Evolutionary conservation across 1,140 invertebrate species (phyloP).

Genomic region (Macrobrachium nipponense): DNA sequence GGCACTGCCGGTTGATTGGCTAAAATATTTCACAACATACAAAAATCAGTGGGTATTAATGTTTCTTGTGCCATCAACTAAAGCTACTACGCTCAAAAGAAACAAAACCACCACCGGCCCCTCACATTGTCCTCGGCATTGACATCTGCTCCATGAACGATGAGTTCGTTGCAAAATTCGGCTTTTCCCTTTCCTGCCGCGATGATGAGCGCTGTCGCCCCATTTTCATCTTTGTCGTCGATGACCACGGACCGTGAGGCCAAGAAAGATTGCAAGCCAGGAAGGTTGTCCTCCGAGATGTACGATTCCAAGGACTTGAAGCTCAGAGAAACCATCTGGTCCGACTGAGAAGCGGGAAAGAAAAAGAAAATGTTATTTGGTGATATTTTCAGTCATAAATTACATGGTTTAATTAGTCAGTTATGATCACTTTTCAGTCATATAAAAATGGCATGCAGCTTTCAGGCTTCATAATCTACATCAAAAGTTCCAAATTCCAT

Average conservation of each 20-base stretch:
- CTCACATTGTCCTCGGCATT: slow-evolving; percentile 87
- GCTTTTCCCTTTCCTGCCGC: slow-evolving; percentile 84
- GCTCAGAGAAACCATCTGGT: slow-evolving; percentile 65
- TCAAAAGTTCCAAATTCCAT: too few species aligned
- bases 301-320: slow-evolving; percentile 75
- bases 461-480: too few species aligned
- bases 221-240: slow-evolving; percentile 95
- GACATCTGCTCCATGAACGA: slow-evolving; percentile 88
- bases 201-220: slow-evolving; percentile 89
- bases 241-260: slow-evolving; percentile 83
- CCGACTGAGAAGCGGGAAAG: slow-evolving; percentile 51
- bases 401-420: too few species aligned
- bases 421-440: too few species aligned
- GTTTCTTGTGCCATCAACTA: background rate
- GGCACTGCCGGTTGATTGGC: too few species aligned
- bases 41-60: background rate
- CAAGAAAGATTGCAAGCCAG: slow-evolving; percentile 82
- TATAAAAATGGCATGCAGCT: too few species aligned
- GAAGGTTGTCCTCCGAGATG: slow-evolving; percentile 83
- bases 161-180: slow-evolving; percentile 83
- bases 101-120: slow-evolving; percentile 32
- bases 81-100: background rate
- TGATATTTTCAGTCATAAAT: too few species aligned
- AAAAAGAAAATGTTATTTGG: slow-evolving; percentile 1
- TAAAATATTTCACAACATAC: too few species aligned